Base-by-base conservation (phyloP, 2,113 vertebrate genomes). In the Pristiophorus japonicus region DNA sequence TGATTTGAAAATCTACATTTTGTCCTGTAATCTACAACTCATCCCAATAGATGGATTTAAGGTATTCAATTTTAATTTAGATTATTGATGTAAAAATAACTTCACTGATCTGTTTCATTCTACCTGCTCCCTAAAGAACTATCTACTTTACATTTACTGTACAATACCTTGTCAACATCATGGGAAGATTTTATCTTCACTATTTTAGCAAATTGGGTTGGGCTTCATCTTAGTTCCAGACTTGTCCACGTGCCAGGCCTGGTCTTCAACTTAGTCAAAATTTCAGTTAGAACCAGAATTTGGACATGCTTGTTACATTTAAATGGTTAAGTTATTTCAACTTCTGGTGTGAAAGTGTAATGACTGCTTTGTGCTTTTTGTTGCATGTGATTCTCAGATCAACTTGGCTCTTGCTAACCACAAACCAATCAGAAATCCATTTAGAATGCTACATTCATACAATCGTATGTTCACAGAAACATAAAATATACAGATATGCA, bases 401-500 rank as follows among this genome's bases (percentile, higher is more conserved):
- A 27, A n/a, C n/a, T n/a, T n/a, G n/a, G n/a, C n/a, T n/a, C n/a
- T n/a, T n/a, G n/a, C n/a, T n/a, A n/a, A n/a, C n/a, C n/a, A n/a
- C n/a, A n/a, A n/a, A n/a, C n/a, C n/a, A n/a, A n/a, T n/a, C n/a
- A n/a, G 96, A 84, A 81, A 81, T 38, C 16, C 42, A 38, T 45
- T 81, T 42, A 20, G 38, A 81, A 81, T 81, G 38, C 78, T 73
- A 73, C 70, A 34, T 73, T 73, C 27, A 73, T 73, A 78, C 96
- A 78, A 94, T 95, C 95, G 84, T 96, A 42, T 22, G 18, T 42
- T 81, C 78, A 81, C 18, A 20, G 3, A 81, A 0, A 70, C 27
- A 18, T 1, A 20, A 55, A 90, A 45, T 95, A 96, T 95, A 96
- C 96, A 96, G 95, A 95, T 96, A 85, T 0, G 96, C 84, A 96